phyloP scores from a whole-genome alignment of 1,140 invertebrate genomes.

The Drosophila tropicalis region DNA sequence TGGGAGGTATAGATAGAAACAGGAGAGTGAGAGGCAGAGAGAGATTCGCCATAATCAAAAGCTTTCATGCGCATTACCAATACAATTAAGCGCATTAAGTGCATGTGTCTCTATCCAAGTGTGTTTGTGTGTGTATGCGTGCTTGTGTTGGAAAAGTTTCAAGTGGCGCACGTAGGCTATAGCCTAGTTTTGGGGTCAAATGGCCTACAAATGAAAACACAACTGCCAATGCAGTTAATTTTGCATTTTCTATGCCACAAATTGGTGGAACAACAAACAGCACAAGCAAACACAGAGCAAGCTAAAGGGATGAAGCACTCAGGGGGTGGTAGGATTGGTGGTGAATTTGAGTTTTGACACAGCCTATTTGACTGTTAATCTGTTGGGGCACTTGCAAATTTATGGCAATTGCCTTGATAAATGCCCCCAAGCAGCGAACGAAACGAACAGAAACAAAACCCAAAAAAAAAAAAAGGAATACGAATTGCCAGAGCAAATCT shows the following conservation, averaged over 20 bases:
- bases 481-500: constrained; percentile 22
- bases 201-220: constrained; percentile 37
- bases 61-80: constrained; percentile 73
- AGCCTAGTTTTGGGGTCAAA: constrained; percentile 44
- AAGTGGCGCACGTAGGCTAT: constrained; percentile 49
- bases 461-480: background rate
- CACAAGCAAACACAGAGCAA: background rate
- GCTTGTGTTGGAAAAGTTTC: constrained; percentile 46
- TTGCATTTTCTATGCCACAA: constrained; percentile 69
- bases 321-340: background rate
- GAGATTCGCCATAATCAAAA: constrained; percentile 61
- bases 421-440: constrained; percentile 41
- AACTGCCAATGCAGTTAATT: constrained; percentile 60
- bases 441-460: background rate
- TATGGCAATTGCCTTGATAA: constrained; percentile 66
- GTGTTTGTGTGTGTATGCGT: constrained; percentile 1
- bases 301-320: background rate
- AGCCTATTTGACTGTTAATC: constrained; percentile 67
- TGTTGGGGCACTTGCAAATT: constrained; percentile 69
- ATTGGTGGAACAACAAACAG: constrained; percentile 30
- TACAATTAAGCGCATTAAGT: constrained; percentile 68
- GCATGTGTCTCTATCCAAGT: constrained; percentile 31
- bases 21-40: constrained; percentile 31
- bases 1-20: constrained; percentile 26
- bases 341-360: constrained; percentile 21